Evolutionary conservation across 1,140 invertebrate genomes (phyloP), one percentile per base, ranked within the genome.

Genomic region (Bathynomus jamesi): DNA sequence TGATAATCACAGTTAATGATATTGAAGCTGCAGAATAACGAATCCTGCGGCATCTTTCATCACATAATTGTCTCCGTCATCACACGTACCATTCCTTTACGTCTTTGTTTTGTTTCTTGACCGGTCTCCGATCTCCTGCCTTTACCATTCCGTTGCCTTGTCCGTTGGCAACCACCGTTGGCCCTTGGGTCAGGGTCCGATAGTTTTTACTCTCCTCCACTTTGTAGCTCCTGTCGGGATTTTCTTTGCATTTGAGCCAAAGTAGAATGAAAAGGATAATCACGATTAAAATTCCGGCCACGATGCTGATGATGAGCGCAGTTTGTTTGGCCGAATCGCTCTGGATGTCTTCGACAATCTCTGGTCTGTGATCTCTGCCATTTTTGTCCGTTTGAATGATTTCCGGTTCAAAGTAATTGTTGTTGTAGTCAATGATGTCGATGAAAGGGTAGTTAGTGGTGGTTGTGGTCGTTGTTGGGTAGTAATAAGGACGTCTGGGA

Each of bases 11-110:
- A 53, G 40, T 53, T 5, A 53, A 53, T 53, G 40, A 53, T 53
- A 53, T 53, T 53, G 40, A 53, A 53, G 40, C 40, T 21, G 21
- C 5, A 53, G 40, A 21, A 53, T 17, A 53, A 53, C 40, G 2
- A 17, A 1, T 5, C 40, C 40, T 21, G 21, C 40, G 21, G 40
- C 40, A 53, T 53, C 40, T 53, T 53, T 53, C 40, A 53, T 53
- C 40, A 53, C 40, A 53, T 53, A 53, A 53, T 53, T 17, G 21
- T 3, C 40, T 53, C 40, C 40, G 21, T 27, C 53, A 46, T 87
- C 88, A 93, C 81, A 95, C 93, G 82, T 94, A 95, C 93, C 93
- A 95, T 83, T 95, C 93, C 86, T 94, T 95, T 76, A 95, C 90
- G 81, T 94, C 91, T 86, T 93, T 93, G 73, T 88, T 88, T 79